Conservation (phyloP, 2,888 invertebrate species). For the Acanthosepion lycidas region DNA sequence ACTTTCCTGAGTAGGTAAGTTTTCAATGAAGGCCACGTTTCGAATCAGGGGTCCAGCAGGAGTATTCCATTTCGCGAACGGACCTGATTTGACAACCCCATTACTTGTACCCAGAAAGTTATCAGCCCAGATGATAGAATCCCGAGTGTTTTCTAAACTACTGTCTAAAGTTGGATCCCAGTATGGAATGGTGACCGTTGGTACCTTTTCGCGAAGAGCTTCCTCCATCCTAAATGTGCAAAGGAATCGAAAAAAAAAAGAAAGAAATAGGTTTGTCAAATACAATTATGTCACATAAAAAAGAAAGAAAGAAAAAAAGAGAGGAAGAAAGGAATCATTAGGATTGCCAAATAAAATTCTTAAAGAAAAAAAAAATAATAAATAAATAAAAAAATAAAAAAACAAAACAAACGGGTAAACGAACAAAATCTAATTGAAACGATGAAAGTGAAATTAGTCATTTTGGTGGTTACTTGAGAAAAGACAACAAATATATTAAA, state of each 20-base stretch:
- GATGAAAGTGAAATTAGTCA: no score
- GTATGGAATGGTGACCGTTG: constrained; percentile 64
- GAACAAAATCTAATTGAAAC: no score
- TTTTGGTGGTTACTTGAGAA: no score
- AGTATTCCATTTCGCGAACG: constrained; percentile 60
- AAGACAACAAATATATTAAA: no score
- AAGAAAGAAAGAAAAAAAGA: no score
- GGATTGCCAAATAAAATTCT: no score
- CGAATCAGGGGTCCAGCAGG: constrained; percentile 55
- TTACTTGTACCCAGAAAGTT: constrained; percentile 62
- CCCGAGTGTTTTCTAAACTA: constrained; percentile 56
- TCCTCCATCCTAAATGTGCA: constrained; percentile 63
- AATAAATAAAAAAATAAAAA: no score
- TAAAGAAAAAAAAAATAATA: no score
- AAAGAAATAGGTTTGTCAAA: not conserved
- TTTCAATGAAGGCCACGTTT: constrained; percentile 60
- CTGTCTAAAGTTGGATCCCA: constrained; percentile 67
- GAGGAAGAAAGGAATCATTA: no score
- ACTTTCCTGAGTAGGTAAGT: constrained; percentile 56
- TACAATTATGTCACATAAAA: no score
- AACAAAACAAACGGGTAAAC: no score
- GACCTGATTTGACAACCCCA: constrained; percentile 63
- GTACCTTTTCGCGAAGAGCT: constrained; percentile 64
- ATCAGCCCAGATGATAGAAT: constrained; percentile 62
- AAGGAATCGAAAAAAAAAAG: not conserved